Conservation (phyloP, 2,797 vertebrate species). For the Lacerta agilis region DNA sequence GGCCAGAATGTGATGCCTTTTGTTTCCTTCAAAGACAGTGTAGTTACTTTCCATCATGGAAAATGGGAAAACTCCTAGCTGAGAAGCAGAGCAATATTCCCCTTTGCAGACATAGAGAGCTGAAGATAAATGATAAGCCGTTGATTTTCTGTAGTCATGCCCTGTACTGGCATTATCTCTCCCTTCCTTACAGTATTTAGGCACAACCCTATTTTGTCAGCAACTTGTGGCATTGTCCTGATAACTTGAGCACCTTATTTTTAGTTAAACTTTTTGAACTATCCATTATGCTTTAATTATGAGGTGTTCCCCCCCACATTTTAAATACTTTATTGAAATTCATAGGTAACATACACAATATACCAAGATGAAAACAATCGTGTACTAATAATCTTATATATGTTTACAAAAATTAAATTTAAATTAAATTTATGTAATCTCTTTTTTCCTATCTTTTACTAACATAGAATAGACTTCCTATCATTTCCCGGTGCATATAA, state of each 20-base stretch:
- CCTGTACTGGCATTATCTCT: slow-evolving; percentile 44
- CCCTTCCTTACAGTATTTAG: background rate
- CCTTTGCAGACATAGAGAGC: background rate
- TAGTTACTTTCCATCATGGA: background rate
- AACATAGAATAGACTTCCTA: no score
- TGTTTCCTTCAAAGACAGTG: background rate
- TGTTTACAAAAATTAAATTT: no score
- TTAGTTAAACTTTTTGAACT: background rate
- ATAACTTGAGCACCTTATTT: background rate
- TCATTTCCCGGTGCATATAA: no score
- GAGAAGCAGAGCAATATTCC: background rate
- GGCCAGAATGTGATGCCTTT: background rate
- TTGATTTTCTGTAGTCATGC: background rate
- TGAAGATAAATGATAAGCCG: background rate
- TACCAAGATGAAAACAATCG: no score
- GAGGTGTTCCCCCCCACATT: no score
- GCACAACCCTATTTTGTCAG: slow-evolving; percentile 7
- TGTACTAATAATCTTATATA: no score
- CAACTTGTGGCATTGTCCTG: background rate
- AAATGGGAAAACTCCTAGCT: background rate
- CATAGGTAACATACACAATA: no score
- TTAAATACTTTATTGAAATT: no score
- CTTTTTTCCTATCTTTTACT: no score
- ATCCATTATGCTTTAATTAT: background rate
- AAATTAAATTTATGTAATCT: no score